Evolutionary conservation across 2,888 invertebrate genomes (phyloP).

Genomic region (Nemotelus pantherinus): DNA sequence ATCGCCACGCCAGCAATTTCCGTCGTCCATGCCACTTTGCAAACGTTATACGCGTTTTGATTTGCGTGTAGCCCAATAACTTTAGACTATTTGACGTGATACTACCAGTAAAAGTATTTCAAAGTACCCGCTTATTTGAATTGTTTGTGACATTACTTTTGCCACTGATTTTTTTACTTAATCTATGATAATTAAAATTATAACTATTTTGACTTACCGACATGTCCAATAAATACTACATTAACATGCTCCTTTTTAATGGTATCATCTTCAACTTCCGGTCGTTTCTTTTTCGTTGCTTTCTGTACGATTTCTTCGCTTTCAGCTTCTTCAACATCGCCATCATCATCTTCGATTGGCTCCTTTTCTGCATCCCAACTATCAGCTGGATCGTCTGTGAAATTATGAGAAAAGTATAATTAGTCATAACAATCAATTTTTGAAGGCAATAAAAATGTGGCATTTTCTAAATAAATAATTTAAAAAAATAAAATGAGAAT

Average conservation of each 20-base stretch:
- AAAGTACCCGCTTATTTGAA: too few relatives aligned
- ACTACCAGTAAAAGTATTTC: too few relatives aligned
- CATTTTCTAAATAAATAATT: neutral
- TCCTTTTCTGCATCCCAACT: constrained; percentile 87
- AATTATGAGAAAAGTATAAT: constrained; percentile 9
- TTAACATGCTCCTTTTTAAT: constrained; percentile 98
- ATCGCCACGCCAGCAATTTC: too few relatives aligned
- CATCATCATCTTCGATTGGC: constrained; percentile 71
- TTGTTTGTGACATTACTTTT: too few relatives aligned
- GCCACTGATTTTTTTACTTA: too few relatives aligned
- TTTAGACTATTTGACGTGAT: too few relatives aligned
- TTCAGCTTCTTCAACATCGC: constrained; percentile 63
- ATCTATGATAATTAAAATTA: neutral
- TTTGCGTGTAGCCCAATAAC: too few relatives aligned
- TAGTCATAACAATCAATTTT: neutral
- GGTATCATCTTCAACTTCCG: constrained; percentile 79
- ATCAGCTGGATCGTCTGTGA: constrained; percentile 67
- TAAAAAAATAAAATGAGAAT: neutral
- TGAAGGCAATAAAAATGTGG: neutral
- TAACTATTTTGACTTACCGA: constrained; percentile 73
- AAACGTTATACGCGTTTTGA: too few relatives aligned
- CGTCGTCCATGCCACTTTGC: too few relatives aligned
- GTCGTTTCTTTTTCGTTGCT: constrained; percentile 83
- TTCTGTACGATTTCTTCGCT: constrained; percentile 75
- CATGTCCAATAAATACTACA: constrained; percentile 99